Percentiles rank a stretch among this genome's conserved stretches.
Evolutionary conservation across 2,113 vertebrate genomes (phyloP).

Genomic region (Passer montanus): DNA sequence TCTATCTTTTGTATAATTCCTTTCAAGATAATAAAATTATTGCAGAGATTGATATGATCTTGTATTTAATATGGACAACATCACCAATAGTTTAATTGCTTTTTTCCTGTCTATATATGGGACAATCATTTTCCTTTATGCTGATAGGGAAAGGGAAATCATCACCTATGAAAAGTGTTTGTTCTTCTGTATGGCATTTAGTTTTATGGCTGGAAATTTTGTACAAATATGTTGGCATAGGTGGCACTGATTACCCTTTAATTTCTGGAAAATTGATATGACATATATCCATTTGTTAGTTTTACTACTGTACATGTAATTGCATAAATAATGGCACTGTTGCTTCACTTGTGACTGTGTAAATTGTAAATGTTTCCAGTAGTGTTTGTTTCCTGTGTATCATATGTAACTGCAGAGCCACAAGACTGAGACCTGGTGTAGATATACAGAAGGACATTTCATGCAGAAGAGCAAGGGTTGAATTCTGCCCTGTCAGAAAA

Average conservation of each 20-base stretch:
- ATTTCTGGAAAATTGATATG: background rate
- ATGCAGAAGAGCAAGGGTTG: background rate
- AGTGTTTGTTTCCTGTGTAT: background rate
- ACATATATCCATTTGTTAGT: background rate
- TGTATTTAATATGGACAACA: background rate
- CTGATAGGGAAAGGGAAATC: background rate
- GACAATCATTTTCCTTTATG: background rate
- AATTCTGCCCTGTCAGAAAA: background rate
- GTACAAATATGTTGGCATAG: background rate
- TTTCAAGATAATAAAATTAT: background rate
- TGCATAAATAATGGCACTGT: background rate
- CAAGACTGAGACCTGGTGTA: background rate
- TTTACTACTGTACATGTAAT: conserved; percentile 36
- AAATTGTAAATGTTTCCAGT: background rate
- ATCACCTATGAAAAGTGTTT: background rate
- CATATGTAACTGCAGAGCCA: background rate
- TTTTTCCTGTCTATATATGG: background rate
- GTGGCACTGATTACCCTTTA: background rate
- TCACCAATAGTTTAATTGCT: background rate
- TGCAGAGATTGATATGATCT: background rate
- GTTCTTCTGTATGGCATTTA: background rate
- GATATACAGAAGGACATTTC: background rate
- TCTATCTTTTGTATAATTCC: background rate
- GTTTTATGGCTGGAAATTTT: background rate
- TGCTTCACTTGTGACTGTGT: background rate